Conservation (phyloP, 2,888 invertebrate genomes). For the Nezara viridula region DNA sequence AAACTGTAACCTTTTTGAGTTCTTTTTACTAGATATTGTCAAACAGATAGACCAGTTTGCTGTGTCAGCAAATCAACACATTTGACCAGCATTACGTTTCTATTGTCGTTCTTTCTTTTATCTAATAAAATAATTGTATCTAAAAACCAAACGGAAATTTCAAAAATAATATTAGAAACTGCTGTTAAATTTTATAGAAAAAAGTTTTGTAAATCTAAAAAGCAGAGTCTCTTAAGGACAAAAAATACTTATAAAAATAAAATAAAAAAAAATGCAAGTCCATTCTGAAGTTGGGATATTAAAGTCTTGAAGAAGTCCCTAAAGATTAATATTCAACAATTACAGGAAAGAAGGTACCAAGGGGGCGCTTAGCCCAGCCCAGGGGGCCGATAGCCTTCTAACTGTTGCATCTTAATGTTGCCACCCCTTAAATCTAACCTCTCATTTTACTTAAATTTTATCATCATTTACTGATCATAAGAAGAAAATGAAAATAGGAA, state of each 20-base stretch:
- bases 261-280: background rate
- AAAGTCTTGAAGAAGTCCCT: slow-evolving; percentile 44
- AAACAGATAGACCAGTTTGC: too few relatives aligned
- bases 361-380: slow-evolving; percentile 33
- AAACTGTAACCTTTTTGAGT: too few relatives aligned
- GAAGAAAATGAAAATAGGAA: background rate
- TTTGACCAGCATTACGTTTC: too few relatives aligned
- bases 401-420: slow-evolving; percentile 51
- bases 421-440: slow-evolving; percentile 41
- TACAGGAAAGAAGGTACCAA: slow-evolving; percentile 22
- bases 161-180: too few relatives aligned
- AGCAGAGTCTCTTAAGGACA: background rate
- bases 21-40: too few relatives aligned
- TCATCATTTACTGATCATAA: background rate
- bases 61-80: too few relatives aligned
- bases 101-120: too few relatives aligned
- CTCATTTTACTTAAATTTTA: slow-evolving; percentile 26
- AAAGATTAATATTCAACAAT: slow-evolving; percentile 51
- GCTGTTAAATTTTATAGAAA: background rate
- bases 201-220: background rate
- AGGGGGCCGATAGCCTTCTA: slow-evolving; percentile 1
- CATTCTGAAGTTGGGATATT: background rate
- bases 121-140: background rate
- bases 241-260: slow-evolving; percentile 8
- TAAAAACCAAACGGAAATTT: background rate